phyloP scores from a whole-genome alignment of 2,113 vertebrate species.

The Etheostoma cragini region DNA sequence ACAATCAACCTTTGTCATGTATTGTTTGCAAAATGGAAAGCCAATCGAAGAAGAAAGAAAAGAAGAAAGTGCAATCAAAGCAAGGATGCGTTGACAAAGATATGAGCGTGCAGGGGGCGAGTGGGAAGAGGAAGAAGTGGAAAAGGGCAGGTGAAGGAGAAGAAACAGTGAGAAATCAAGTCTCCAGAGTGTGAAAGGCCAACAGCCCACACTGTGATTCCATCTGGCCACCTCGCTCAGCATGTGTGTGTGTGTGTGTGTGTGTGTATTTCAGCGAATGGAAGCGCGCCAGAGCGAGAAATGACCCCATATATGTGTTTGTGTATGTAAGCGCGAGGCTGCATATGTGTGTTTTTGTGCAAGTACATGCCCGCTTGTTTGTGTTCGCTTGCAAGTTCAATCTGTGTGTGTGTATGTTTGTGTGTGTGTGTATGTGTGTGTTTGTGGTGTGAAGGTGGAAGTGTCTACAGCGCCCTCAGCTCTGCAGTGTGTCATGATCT shows the following conservation, averaged over 20 bases:
- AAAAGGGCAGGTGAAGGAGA: conserved; percentile 51
- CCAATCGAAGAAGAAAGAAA: conserved; percentile 5
- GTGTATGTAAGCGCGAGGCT: conserved; percentile 39
- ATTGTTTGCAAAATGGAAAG: conserved; percentile 33
- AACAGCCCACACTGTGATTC: conserved; percentile 79
- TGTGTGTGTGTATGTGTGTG: not conserved
- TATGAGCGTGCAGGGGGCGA: conserved; percentile 11
- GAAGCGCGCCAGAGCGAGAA: conserved; percentile 51
- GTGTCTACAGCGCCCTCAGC: not conserved
- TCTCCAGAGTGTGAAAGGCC: conserved; percentile 80
- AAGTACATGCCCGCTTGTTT: conserved; percentile 13
- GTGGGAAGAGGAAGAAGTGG: conserved; percentile 41
- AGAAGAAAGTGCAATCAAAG: conserved; percentile 19
- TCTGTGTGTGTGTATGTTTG: conserved; percentile 5
- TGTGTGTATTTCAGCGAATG: conserved; percentile 36
- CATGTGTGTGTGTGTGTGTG: conserved; percentile 43
- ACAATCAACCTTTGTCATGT: conserved; percentile 14
- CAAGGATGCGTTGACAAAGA: conserved; percentile 18
- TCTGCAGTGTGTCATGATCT: conserved; percentile 46
- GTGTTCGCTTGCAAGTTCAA: conserved; percentile 1
- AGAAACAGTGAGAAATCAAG: conserved; percentile 66
- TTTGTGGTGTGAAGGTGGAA: conserved; percentile 3
- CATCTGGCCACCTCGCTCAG: conserved; percentile 79
- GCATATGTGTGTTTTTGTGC: conserved; percentile 43
- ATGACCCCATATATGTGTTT: conserved; percentile 54